Evolutionary conservation across 2,797 vertebrate genomes (phyloP), one percentile per base, ranked within the genome.

Genomic region (Emydoidea blandingii): DNA sequence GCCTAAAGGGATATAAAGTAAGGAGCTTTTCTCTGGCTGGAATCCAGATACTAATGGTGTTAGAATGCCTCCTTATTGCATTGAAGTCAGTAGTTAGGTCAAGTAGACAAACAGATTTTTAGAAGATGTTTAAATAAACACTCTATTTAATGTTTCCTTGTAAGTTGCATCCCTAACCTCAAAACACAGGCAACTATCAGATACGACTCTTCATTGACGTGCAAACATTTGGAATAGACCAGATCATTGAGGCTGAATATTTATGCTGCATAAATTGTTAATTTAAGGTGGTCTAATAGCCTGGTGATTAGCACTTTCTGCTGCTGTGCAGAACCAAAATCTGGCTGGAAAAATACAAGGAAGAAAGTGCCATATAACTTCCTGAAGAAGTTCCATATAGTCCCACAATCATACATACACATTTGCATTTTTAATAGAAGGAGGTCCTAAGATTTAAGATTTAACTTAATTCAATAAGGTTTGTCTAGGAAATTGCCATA

Each of bases 101-200:
- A 98, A 98, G 74, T 37, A 98, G 97, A 98, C 94, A 98, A 98
- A 98, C 91, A 96, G 93, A 98, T 98, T 97, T 62, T 97, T 96
- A 97, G 88, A 96, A 74, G 86, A 97, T 95, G 95, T 97, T 98
- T 98, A 98, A 98, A 98, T 98, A 98, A 98, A 94, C 96, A 97
- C 85, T 97, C 88, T 93, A 95, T 98, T 98, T 98, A 97, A 59
- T 92, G 86, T 91, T 97, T 90, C 81, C 52, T 97, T 97, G 86
- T 68, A 96, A 96, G 12, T 50, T 76, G 54, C 29, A 49, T 93
- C 29, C 83, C 89, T 92, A 85, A 23, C 4, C 37, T 79, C 49
- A 54, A 91, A 94, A 88, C 80, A 31, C 5, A 37, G 50, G 41
- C 12, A 82, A 87, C 83, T 59, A 92, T 34, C 34, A 10, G 86